These are phyloP conservation scores for Crotophaga sulcirostris DNA, from an alignment of 2,113 vertebrate species.

Conservation along the genomic window DNA sequence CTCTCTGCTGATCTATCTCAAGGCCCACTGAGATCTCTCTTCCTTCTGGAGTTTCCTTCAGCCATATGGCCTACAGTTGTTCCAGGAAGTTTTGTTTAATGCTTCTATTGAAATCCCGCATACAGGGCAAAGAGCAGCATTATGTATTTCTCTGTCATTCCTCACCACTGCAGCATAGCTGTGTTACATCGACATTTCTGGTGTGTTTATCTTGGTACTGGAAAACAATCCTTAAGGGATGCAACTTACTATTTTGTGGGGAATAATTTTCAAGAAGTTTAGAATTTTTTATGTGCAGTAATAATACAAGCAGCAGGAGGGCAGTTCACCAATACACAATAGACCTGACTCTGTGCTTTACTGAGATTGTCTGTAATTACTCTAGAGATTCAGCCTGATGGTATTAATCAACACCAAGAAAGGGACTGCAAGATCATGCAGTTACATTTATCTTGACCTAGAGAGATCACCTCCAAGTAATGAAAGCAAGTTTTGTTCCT, in stretches of 20 bases:
- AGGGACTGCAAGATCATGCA: background rate
- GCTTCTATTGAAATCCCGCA: background rate
- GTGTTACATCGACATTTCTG: background rate
- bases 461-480: conserved; percentile 12
- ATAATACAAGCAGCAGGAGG: background rate
- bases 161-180: background rate
- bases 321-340: background rate
- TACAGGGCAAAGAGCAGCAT: background rate
- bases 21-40: background rate
- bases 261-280: background rate
- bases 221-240: background rate
- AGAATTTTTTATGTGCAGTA: background rate
- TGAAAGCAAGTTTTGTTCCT: background rate
- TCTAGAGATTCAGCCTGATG: background rate
- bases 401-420: background rate
- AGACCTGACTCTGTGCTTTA: background rate
- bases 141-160: background rate
- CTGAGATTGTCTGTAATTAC: background rate
- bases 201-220: background rate
- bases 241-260: background rate
- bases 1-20: background rate
- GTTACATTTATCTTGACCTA: background rate
- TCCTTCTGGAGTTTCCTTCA: background rate
- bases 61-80: background rate
- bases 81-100: background rate